Evolutionary conservation across 1,140 invertebrate species (phyloP), one percentile per base, ranked within the genome.

Genomic region (Musca vetustissima): DNA sequence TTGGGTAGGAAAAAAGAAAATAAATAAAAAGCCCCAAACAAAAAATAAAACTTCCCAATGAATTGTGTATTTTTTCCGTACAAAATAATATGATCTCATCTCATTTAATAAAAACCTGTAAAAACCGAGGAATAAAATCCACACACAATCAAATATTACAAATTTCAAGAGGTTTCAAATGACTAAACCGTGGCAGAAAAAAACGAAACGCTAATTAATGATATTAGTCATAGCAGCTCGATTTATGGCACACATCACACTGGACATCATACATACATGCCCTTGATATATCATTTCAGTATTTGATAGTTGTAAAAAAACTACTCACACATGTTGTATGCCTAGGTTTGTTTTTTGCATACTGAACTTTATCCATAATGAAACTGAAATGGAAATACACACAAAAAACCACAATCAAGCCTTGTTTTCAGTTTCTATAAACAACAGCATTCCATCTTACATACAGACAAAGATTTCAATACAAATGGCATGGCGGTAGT

Each of bases 161-260:
- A 61, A 36, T 36, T 61, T 43, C 15, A 61, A 36, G 57, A 61
- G 57, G 57, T 61, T 61, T 61, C 32, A 61, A 19, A 61, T 61
- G 57, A 61, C 57, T 61, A 36, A 61, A 36, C 57, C 28, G 17
- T 19, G 36, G 6, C 6, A 43, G 13, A 43, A 43, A 43, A 43
- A 43, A 43, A 7, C 11, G 36, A 61, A 61, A 32, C 15, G 36
- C 36, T 61, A 61, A 61, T 61, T 61, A 61, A 61, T 61, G 28
- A 19, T 61, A 61, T 61, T 61, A 61, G 28, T 61, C 57, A 61
- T 61, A 61, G 36, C 13, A n/a, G 36, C 36, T 43, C 17, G 36
- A 43, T 61, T 36, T 61, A 61, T 36, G 22, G 25, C 17, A 61
- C 17, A 61, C 17, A 61, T 19, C 9, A 43, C 8, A 61, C 9